Conservation (phyloP, 2,797 vertebrate species). For the Lepilemur ruficaudatus region DNA sequence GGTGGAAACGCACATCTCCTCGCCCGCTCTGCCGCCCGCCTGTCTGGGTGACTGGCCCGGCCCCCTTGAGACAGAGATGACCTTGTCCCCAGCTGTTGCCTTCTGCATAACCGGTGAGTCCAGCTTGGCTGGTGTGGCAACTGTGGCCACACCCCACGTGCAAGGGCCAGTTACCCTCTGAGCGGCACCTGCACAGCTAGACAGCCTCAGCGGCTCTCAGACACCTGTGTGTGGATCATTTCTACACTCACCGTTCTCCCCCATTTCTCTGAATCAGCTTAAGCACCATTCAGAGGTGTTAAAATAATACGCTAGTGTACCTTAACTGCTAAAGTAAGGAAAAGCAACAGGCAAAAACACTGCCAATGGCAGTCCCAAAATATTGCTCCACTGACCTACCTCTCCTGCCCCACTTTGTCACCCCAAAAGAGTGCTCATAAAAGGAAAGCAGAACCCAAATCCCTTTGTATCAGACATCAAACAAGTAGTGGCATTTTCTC, state of each 20-base stretch:
- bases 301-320: background rate
- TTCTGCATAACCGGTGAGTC: background rate
- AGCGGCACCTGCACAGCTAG: accelerated
- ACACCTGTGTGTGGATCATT: accelerated
- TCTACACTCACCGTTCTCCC: accelerated
- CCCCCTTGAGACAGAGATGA: background rate
- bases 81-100: background rate
- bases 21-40: background rate
- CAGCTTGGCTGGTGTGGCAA: background rate
- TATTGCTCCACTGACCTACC: background rate
- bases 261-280: too few species aligned
- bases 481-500: background rate
- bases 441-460: background rate
- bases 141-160: accelerated
- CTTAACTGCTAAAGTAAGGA: background rate
- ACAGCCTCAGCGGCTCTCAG: accelerated
- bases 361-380: background rate
- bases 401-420: background rate
- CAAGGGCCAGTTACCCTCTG: accelerated
- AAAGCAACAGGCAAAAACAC: background rate
- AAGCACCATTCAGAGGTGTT: background rate
- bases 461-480: background rate
- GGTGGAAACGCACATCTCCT: accelerated
- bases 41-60: accelerated
- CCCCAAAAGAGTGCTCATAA: background rate